phyloP scores from a whole-genome alignment of 2,888 invertebrate species.

The Barypeithes pellucidus region DNA sequence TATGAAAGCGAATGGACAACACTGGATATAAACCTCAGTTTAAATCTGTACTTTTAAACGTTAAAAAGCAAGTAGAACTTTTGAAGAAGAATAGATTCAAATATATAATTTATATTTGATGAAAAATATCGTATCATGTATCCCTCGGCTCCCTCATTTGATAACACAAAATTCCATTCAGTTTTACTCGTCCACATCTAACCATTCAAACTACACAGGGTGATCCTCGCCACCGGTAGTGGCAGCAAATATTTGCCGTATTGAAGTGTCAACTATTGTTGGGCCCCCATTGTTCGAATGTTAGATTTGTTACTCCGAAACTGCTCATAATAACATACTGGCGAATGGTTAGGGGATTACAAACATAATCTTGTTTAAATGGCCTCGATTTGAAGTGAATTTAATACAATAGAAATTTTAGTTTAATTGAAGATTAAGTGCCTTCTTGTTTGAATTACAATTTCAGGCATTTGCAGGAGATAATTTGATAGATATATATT shows the following conservation, averaged over 20 bases:
- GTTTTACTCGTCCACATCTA: slow-evolving; percentile 19
- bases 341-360: slow-evolving; percentile 43
- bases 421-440: slow-evolving; percentile 25
- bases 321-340: slow-evolving; percentile 52
- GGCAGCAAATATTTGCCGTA: slow-evolving; percentile 71
- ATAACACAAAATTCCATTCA: background rate
- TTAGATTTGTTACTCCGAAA: slow-evolving; percentile 67
- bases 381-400: slow-evolving; percentile 17
- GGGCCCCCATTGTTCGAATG: slow-evolving; percentile 65
- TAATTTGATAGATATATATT: too few species aligned
- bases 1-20: slow-evolving; percentile 9
- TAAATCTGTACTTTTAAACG: too few species aligned
- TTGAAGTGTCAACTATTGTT: slow-evolving; percentile 71
- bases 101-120: too few species aligned
- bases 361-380: slow-evolving; percentile 51
- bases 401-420: slow-evolving; percentile 25
- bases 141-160: too few species aligned
- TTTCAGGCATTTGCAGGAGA: background rate
- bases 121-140: too few species aligned
- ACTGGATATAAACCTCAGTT: background rate
- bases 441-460: background rate
- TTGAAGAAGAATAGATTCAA: too few species aligned
- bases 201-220: slow-evolving; percentile 23
- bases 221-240: slow-evolving; percentile 55
- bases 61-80: too few species aligned